Conservation (phyloP, 2,888 invertebrate species). For the Protophormia terraenovae region DNA sequence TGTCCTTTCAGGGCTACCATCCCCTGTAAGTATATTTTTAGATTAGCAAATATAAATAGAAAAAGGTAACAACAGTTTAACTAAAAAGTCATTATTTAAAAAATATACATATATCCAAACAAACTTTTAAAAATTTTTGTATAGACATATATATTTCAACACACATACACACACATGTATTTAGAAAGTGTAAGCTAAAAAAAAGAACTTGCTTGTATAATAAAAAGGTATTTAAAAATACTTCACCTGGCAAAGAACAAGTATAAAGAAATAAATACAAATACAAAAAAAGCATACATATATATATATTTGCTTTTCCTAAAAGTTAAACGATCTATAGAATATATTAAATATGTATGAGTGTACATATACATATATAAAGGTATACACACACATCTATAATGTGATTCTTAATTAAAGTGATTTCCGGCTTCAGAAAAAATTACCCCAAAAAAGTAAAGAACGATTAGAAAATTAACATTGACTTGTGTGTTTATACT, state of each 20-base stretch:
- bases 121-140: background rate
- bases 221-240: conserved; percentile 48
- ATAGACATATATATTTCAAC: background rate
- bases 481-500: background rate
- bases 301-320: background rate
- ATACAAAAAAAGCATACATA: too few species aligned
- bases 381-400: background rate
- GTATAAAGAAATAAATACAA: background rate
- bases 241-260: conserved; percentile 10
- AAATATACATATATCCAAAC: conserved; percentile 6
- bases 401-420: conserved; percentile 68
- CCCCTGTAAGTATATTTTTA: background rate
- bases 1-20: background rate
- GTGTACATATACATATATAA: background rate
- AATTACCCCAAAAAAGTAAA: conserved; percentile 4
- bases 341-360: background rate
- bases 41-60: conserved; percentile 25
- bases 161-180: background rate
- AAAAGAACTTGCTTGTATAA: background rate
- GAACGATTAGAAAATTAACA: conserved; percentile 42
- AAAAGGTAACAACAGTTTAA: conserved; percentile 35
- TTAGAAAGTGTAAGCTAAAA: background rate
- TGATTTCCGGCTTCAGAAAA: conserved; percentile 66
- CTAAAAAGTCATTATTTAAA: conserved; percentile 27
- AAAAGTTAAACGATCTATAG: conserved; percentile 7